Percentiles rank a stretch among this genome's conserved stretches.
These are phyloP conservation scores for Solenodon paradoxus DNA, from an alignment of 2,113 vertebrate species.

Conservation along the genomic window DNA sequence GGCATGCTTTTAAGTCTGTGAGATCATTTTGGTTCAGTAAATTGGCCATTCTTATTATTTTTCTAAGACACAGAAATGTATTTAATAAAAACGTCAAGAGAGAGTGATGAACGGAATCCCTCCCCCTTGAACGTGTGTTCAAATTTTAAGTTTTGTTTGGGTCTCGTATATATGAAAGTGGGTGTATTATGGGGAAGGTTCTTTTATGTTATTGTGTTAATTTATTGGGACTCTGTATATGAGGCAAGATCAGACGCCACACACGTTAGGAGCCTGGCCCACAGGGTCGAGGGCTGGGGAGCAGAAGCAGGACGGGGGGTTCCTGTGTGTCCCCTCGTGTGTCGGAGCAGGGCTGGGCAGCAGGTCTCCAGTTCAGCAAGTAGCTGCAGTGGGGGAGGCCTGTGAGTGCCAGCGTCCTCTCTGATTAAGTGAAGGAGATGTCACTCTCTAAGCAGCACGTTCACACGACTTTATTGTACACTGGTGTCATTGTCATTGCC, in stretches of 20 bases:
- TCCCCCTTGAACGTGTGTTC: slow-evolving; percentile 46
- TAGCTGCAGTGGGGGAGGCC: neutral
- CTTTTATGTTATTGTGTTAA: slow-evolving; percentile 79
- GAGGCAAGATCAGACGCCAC: slow-evolving; percentile 72
- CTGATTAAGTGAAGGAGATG: neutral
- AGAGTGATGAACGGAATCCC: slow-evolving; percentile 7
- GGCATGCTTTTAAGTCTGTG: slow-evolving; percentile 85
- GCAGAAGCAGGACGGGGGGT: neutral
- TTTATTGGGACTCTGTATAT: slow-evolving; percentile 82
- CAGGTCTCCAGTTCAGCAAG: neutral
- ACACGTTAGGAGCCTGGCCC: slow-evolving; percentile 59
- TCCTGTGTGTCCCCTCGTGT: neutral
- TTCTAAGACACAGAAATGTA: slow-evolving; percentile 83
- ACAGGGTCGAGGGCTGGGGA: neutral
- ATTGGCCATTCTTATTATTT: slow-evolving; percentile 82
- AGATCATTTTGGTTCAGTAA: slow-evolving; percentile 79
- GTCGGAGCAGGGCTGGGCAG: neutral
- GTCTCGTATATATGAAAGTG: slow-evolving; percentile 77
- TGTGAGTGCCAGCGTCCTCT: neutral
- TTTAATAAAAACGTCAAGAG: slow-evolving; percentile 81
- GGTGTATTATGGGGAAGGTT: neutral
- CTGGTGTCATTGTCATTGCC: slow-evolving; percentile 19
- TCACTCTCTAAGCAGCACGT: neutral
- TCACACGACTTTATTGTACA: slow-evolving; percentile 1
- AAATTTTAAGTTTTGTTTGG: slow-evolving; percentile 69